A percentile compares a stretch with the other conserved stretches of the same genome.
Evolutionary conservation across 2,888 invertebrate genomes (phyloP).

Genomic region (Drosophila atroscutellata): DNA sequence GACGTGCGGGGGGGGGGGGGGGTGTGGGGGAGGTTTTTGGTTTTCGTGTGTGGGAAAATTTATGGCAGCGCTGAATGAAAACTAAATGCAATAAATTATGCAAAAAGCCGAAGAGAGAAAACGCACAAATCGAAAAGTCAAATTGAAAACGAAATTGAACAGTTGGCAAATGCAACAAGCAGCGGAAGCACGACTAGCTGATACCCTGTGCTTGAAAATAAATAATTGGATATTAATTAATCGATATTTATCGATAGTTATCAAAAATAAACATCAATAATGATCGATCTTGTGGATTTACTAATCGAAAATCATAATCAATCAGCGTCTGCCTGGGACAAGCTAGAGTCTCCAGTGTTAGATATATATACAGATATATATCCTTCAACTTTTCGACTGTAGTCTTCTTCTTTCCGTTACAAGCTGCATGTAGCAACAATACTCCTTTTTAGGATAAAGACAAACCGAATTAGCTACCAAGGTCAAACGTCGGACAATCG

Average conservation of each 20-base stretch:
- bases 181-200: background rate
- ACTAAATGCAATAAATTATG: slow-evolving; percentile 78
- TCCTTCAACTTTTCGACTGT: background rate
- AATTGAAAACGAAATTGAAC: slow-evolving; percentile 49
- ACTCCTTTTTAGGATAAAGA: background rate
- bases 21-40: too few species aligned
- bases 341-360: background rate
- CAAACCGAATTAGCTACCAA: slow-evolving; percentile 15
- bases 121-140: slow-evolving; percentile 31
- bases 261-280: background rate
- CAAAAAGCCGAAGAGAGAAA: slow-evolving; percentile 53
- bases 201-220: background rate
- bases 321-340: background rate
- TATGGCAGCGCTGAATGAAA: slow-evolving; percentile 60
- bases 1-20: background rate
- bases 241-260: background rate
- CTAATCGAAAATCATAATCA: background rate
- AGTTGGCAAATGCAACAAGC: background rate
- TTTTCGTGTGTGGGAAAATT: slow-evolving; percentile 43
- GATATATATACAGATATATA: background rate
- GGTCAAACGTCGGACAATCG: slow-evolving; percentile 51
- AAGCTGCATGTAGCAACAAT: background rate
- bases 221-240: background rate
- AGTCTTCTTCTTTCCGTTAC: background rate
- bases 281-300: background rate